Evolutionary conservation across 2,797 vertebrate species (phyloP).

Genomic region (Pantherophis vulpinus): DNA sequence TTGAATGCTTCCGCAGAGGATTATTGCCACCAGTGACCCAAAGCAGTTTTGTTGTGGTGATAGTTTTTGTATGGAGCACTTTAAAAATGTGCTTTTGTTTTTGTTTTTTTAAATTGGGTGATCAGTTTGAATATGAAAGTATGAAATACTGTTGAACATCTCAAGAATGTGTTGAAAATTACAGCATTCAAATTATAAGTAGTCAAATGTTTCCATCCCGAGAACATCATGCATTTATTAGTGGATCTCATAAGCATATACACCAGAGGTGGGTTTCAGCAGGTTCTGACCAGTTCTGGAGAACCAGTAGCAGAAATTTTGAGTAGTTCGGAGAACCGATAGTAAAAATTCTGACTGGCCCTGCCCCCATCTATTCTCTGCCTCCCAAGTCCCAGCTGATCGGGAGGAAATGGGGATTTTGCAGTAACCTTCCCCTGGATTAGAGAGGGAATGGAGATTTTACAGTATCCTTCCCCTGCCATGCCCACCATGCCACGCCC

Average conservation of each 20-base stretch:
- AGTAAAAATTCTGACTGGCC: too few species aligned
- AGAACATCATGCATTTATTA: not conserved
- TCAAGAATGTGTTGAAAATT: not conserved
- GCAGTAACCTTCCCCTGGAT: too few species aligned
- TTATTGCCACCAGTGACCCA: conserved; percentile 22
- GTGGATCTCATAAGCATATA: not conserved
- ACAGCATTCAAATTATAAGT: not conserved
- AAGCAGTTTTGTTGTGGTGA: conserved; percentile 21
- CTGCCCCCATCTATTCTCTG: too few species aligned
- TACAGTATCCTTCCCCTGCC: too few species aligned
- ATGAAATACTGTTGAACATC: not conserved
- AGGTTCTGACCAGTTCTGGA: too few species aligned
- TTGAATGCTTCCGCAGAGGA: conserved; percentile 35
- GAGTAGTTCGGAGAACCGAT: too few species aligned
- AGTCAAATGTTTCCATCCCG: not conserved
- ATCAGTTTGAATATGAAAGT: not conserved
- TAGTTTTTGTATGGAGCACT: conserved; percentile 21
- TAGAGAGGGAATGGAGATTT: too few species aligned
- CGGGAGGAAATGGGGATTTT: too few species aligned
- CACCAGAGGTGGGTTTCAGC: not conserved
- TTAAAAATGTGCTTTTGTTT: not conserved
- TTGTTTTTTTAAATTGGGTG: not conserved
- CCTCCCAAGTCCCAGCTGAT: too few species aligned
- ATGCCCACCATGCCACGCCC: too few species aligned
- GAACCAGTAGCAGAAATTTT: too few species aligned